Conservation (phyloP, 2,113 vertebrate species). For the Rhodinocichla rosea region DNA sequence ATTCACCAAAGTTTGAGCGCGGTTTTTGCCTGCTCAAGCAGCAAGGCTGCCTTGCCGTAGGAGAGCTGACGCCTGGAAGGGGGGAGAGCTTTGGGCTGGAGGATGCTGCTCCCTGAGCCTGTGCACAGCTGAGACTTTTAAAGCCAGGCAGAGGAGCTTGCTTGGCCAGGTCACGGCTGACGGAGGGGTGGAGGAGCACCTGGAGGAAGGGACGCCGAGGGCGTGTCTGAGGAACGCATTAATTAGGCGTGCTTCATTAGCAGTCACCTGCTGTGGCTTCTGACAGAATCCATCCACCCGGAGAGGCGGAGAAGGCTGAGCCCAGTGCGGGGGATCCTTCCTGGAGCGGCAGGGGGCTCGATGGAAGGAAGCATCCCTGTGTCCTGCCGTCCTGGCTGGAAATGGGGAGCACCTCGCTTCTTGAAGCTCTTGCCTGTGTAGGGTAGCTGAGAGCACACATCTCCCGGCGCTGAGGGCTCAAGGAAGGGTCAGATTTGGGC, state of each 20-base stretch:
- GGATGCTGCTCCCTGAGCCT: not conserved
- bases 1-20: not conserved
- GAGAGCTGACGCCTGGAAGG: not conserved
- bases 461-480: not conserved
- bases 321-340: not conserved
- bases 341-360: not conserved
- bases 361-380: not conserved
- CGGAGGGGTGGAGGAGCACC: not conserved
- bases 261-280: not conserved
- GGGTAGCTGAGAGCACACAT: not conserved
- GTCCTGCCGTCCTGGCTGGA: not conserved
- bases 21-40: not conserved
- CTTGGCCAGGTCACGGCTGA: not conserved
- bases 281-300: not conserved
- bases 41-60: not conserved
- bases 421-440: not conserved
- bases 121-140: not conserved
- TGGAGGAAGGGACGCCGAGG: not conserved
- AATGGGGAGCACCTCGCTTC: fast-evolving
- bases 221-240: not conserved
- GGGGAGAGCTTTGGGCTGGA: not conserved
- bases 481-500: not conserved
- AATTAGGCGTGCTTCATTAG: not conserved
- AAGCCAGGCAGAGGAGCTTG: not conserved
- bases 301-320: not conserved